Percentiles rank a stretch among this genome's conserved stretches.
Evolutionary conservation across 2,113 vertebrate species (phyloP).

Genomic region (Bungarus multicinctus): DNA sequence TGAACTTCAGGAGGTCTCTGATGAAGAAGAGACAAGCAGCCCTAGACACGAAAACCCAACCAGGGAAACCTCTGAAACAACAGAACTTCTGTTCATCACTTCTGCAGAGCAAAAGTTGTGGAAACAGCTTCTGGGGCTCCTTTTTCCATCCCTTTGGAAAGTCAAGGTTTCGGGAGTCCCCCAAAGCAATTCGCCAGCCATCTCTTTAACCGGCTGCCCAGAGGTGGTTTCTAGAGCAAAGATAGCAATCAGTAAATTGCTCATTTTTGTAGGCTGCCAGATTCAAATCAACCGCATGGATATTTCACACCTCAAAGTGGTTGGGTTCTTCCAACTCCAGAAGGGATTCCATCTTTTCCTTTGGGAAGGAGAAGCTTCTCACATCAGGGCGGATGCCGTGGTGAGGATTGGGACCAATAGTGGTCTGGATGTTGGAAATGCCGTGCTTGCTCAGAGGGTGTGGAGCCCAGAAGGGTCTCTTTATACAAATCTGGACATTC

Average conservation of each 20-base stretch:
- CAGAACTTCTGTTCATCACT: not conserved
- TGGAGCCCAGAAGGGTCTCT: not conserved
- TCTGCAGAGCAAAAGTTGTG: not conserved
- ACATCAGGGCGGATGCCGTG: not conserved
- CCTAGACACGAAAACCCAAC: not conserved
- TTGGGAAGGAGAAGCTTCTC: not conserved
- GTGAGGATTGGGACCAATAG: not conserved
- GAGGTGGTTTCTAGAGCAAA: not conserved
- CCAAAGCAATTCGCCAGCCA: not conserved
- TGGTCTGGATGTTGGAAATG: not conserved
- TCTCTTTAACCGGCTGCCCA: not conserved
- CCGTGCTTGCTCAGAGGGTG: not conserved
- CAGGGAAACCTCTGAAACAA: too few relatives aligned
- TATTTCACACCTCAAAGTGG: not conserved
- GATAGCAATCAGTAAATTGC: not conserved
- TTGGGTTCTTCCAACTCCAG: not conserved
- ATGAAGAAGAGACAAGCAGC: fast-evolving
- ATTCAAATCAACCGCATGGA: not conserved
- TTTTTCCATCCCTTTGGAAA: not conserved
- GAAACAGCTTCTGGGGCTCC: not conserved
- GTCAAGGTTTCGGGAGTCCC: not conserved
- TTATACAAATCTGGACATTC: not conserved
- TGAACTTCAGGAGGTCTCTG: not conserved
- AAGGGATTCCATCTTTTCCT: not conserved
- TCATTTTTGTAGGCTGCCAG: not conserved